Evolutionary conservation across 2,888 invertebrate species (phyloP).

Genomic region (Eilema caniola): DNA sequence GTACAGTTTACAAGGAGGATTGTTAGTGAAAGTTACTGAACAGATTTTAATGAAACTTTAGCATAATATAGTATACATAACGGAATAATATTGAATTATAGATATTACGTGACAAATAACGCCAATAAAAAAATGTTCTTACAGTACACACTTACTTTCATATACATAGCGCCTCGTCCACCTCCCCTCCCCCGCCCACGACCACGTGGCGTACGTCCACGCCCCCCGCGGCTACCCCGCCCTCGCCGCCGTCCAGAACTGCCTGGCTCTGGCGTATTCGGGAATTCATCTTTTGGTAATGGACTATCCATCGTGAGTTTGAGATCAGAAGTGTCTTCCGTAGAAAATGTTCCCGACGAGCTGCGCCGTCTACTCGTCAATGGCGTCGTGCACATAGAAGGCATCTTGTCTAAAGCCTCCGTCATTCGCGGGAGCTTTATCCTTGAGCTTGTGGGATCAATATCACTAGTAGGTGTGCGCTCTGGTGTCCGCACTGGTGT

Average conservation of each 20-base stretch:
- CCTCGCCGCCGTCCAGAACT: constrained; percentile 49
- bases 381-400: constrained; percentile 70
- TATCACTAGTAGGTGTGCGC: constrained; percentile 48
- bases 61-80: no score
- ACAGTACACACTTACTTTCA: constrained; percentile 55
- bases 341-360: constrained; percentile 59
- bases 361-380: constrained; percentile 70
- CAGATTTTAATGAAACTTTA: neutral
- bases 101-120: no score
- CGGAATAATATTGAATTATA: no score
- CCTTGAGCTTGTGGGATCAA: constrained; percentile 80
- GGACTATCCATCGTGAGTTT: constrained; percentile 55
- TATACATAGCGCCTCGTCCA: constrained; percentile 72
- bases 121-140: no score
- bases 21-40: no score
- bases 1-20: no score
- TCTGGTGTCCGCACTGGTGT: constrained; percentile 7
- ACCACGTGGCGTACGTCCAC: constrained; percentile 61
- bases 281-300: constrained; percentile 59
- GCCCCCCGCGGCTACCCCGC: constrained; percentile 59
- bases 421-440: constrained; percentile 82
- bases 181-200: constrained; percentile 78
- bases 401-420: constrained; percentile 79
- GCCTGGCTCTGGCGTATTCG: constrained; percentile 63
- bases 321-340: constrained; percentile 59